Base-by-base conservation (phyloP, 2,797 vertebrate species). In the Rhabdophis nuchalis region DNA sequence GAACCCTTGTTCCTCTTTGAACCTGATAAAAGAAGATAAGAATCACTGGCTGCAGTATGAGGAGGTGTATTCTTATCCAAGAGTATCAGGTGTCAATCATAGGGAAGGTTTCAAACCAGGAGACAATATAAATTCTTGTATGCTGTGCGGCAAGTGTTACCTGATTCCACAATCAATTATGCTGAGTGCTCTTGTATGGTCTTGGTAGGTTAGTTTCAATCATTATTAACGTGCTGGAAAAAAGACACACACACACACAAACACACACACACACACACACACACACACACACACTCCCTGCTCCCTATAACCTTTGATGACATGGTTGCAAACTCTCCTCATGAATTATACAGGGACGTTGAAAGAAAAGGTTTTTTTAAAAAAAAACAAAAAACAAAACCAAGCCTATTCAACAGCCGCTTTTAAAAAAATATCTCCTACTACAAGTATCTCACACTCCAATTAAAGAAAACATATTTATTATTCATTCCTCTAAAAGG, bases 101-200 rank as follows among this genome's bases (percentile, higher is more conserved):
- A 0, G 93, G 36, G 94, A 77, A 95, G 68, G 90, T 94, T 95
- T 95, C 92, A 93, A 93, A 95, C 95, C 95, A 91, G 85, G 46
- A 94, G 90, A 93, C 94, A 95, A 94, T 94, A 95, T 89, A 96
- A 95, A 95, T 96, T 94, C 94, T 95, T 95, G 88, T 85, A 94
- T 32, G 57, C 85, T 88, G 94, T 95, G 94, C 93, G 91, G 95
- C 93, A 94, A 85, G 90, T 94, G 97, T 96, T 94, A 97, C 93
- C 95, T 94, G 96, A 97, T 87, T 95, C 97, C 95, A 68, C 91
- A 88, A 88, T 95, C 96, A 97, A 96, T 97, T 96, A 97, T 94
- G 94, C 94, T 97, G 97, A 97, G 95, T 96, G 95, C 96, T 60
- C 95, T 86, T 90, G 92, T 92, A 96, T 97, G 96, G 96, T 96